Conservation (phyloP, 2,113 vertebrate genomes). For the Prionailurus bengalensis region DNA sequence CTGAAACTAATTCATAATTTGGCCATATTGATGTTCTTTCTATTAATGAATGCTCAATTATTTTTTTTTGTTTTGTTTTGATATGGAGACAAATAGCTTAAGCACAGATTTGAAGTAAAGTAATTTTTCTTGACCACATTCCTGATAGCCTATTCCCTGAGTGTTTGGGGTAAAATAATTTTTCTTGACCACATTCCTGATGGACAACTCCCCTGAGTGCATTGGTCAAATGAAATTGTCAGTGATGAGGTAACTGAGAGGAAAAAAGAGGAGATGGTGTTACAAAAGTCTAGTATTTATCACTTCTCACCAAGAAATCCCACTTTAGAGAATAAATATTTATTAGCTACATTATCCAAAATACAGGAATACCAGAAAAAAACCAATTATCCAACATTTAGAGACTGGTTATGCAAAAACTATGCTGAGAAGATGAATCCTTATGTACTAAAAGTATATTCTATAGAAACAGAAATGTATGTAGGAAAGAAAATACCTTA, state of each 20-base stretch:
- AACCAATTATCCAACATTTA: constrained; percentile 1
- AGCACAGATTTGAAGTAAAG: neutral
- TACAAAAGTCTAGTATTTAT: neutral
- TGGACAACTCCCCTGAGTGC: neutral
- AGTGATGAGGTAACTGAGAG: neutral
- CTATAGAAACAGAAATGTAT: neutral
- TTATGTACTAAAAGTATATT: constrained; percentile 21
- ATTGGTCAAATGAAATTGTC: neutral
- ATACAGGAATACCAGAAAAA: neutral
- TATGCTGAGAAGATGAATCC: neutral
- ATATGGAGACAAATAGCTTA: constrained; percentile 18
- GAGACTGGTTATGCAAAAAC: neutral
- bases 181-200: neutral
- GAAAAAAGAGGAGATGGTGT: neutral
- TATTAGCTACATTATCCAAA: constrained; percentile 7
- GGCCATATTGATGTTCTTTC: neutral
- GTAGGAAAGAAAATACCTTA: neutral
- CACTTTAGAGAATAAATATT: neutral
- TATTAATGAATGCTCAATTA: neutral
- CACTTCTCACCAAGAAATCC: neutral
- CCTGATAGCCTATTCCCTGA: neutral
- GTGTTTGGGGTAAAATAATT: neutral
- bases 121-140: neutral
- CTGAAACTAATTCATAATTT: constrained; percentile 28
- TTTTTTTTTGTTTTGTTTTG: neutral